These are phyloP conservation scores for Diplodus sargus DNA, from an alignment of 2,797 vertebrate genomes.

Conservation along the genomic window DNA sequence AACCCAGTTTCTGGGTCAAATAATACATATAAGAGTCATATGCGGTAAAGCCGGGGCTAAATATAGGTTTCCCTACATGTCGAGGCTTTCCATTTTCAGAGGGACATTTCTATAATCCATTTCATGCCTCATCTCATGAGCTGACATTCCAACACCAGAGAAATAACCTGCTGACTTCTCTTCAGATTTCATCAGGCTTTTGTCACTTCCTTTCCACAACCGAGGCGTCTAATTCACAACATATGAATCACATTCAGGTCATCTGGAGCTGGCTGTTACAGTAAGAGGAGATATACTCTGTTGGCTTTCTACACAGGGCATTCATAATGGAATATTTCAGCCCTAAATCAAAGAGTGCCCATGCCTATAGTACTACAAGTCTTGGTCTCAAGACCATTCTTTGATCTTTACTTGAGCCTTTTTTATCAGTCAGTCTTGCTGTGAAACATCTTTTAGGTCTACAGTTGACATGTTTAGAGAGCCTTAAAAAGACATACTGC, in stretches of 20 bases:
- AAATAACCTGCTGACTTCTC: conserved; percentile 46
- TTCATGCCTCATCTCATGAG: conserved; percentile 61
- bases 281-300: neutral
- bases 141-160: conserved; percentile 55
- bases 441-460: neutral
- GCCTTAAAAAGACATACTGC: neutral
- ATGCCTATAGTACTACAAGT: neutral
- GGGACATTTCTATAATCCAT: conserved; percentile 64
- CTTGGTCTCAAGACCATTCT: neutral
- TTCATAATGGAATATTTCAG: neutral
- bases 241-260: conserved; percentile 19
- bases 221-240: conserved; percentile 40
- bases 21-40: conserved; percentile 48
- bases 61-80: conserved; percentile 55
- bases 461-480: neutral
- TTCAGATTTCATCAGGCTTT: conserved; percentile 56
- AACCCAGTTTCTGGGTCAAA: conserved; percentile 74
- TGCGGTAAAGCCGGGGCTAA: conserved; percentile 56
- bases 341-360: neutral
- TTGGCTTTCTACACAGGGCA: neutral
- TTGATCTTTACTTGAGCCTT: neutral
- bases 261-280: neutral
- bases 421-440: neutral
- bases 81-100: conserved; percentile 46
- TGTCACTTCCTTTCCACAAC: conserved; percentile 47